Base-by-base conservation (phyloP, 23 tunicate genomes). In the Styela clava region DNA sequence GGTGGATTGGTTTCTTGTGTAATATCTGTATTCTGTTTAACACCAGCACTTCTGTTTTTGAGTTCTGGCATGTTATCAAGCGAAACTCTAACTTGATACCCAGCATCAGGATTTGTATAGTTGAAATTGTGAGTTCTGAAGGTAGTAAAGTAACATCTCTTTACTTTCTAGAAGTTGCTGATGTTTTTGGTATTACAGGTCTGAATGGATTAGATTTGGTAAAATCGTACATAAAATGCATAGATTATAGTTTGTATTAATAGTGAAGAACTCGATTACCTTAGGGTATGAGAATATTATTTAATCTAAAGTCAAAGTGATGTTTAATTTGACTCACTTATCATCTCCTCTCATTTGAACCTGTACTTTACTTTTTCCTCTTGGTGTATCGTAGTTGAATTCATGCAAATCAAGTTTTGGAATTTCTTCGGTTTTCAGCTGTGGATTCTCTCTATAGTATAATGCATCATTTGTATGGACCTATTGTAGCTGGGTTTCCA, bases 331-430 rank as follows among this genome's bases (percentile, higher is more conserved):
- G n/a, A 73, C 88, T 79, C 72, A 86, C 89, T 27, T 73, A 52
- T 81, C 69, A 68, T 79, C 85, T 31, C 33, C 36, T 33, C 79
- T 71, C 85, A 86, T n/a, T 31, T 86, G 67, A 26, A 86, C 82
- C 71, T 73, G 79, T 1, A 88, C 85, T n/a, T 33, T 84, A 52
- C 71, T 88, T 36, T 63, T 62, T 33, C 86, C 88, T 71, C 81
- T 36, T 18, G 81, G 81, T 25, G 81, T 44, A 20, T 76, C 81
- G 73, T 76, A 76, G 29, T 44, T 52, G 33, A 76, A 76, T 52
- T 76, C 81, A 2, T 76, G 81, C 24, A 44, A 52, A 29, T 52
- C 81, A 23, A 52, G 81, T 76, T 76, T 52, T 16, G 64, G 65
- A 36, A 76, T 56, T 76, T 67, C 71, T 0, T 29, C 16, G 0